Evolutionary conservation across 92 coral and sea anemone genomes (phyloP), one percentile per base, ranked within the genome.

Genomic region (Actinostola sp.): DNA sequence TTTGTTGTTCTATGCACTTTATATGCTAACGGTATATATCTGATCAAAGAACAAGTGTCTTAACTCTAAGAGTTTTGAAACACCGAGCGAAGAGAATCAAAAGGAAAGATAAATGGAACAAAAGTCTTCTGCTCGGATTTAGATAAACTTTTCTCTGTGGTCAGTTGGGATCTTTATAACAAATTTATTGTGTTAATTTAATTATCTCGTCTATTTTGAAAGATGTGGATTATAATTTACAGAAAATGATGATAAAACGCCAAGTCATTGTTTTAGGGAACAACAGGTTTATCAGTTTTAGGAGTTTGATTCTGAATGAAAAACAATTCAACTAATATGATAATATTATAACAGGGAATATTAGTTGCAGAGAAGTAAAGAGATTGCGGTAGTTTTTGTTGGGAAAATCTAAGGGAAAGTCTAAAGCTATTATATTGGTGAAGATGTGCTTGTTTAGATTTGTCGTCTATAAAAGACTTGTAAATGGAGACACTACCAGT

Each of bases 181-280:
- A 57, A 57, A 28, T 57, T 57, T 57, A 25, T 20, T 27, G 63
- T 57, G 63, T 57, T 57, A 57, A 57, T 57, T 30, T 21, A 57
- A 57, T 57, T 57, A 57, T 28, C 39, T 28, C 36, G 9, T 11
- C 63, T 17, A 57, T 57, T 27, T 27, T 57, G 36, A 1, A 57
- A 57, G 28, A 27, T 26, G 63, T 16, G 59, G 63, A 27, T 57
- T 57, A 27, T 57, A 27, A 29, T 12, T 26, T 57, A 8, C 35
- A 11, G 1, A 27, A n/a, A 26, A 26, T 26, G 36, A 29, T 57
- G 29, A 57, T 26, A 36, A 57, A 57, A 27, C 39, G 27, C 26
- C 8, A 1, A 53, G 30, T 27, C 11, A 53, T 2, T n/a, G n/a
- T n/a, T n/a, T n/a, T n/a, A n/a, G n/a, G 27, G 59, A 9, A 2